A percentile compares a stretch with the other conserved stretches of the same genome.
Evolutionary conservation across 1,140 invertebrate genomes (phyloP).

Genomic region (Andrena cerasifolii): DNA sequence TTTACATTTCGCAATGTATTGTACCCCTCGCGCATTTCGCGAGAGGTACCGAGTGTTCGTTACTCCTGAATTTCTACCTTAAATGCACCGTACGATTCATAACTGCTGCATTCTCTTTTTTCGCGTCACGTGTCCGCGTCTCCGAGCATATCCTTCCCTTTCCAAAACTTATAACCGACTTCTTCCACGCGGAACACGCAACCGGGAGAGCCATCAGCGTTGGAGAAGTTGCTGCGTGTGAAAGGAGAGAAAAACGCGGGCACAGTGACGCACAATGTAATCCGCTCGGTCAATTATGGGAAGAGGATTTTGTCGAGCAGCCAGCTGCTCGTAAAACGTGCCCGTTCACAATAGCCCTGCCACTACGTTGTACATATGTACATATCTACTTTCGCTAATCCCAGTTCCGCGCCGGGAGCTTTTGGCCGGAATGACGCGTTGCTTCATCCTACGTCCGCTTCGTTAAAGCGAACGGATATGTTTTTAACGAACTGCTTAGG

Average conservation of each 20-base stretch:
- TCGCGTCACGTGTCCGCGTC: no score
- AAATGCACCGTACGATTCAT: no score
- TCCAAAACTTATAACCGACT: background rate
- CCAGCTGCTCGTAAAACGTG: conserved; percentile 42
- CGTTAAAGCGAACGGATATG: conserved; percentile 14
- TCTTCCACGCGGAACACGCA: conserved; percentile 1
- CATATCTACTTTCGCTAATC: conserved; percentile 58
- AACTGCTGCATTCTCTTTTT: no score
- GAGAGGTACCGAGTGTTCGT: no score
- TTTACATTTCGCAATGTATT: no score
- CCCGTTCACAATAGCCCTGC: conserved; percentile 41
- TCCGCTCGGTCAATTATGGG: conserved; percentile 53
- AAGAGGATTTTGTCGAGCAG: conserved; percentile 56
- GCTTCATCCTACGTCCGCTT: conserved; percentile 26
- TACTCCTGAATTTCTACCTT: no score
- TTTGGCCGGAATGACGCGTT: conserved; percentile 36
- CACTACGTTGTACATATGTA: background rate
- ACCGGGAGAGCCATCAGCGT: conserved; percentile 21
- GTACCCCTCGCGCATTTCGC: no score
- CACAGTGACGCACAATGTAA: conserved; percentile 46
- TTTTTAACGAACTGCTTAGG: conserved; percentile 18
- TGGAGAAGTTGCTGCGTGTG: conserved; percentile 34
- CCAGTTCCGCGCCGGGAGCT: conserved; percentile 40
- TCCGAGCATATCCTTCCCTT: background rate
- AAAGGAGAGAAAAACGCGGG: conserved; percentile 45